Evolutionary conservation across 2,113 vertebrate genomes (phyloP), one percentile per base, ranked within the genome.

Genomic region (Heterotilapia buettikoferi): DNA sequence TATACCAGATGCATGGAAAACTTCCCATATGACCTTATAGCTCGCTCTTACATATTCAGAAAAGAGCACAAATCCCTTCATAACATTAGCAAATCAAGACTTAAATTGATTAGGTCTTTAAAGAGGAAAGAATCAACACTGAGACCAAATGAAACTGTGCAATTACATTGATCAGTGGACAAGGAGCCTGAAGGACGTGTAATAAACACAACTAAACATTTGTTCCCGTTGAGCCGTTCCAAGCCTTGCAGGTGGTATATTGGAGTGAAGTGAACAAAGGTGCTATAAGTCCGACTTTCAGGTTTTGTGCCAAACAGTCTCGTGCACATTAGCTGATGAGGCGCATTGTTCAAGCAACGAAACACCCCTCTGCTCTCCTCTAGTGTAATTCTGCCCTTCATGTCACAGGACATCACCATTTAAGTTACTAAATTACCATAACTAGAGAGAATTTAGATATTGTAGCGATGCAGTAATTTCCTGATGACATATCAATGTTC

Each of bases 151-250:
- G 29, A 84, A 87, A 86, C 56, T 59, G 52, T 78, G 84, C 59
- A 86, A 82, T 80, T 86, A 89, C 82, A 89, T 24, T 76, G 82
- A 87, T 90, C 82, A 86, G 83, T 90, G 36, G 86, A 52, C 57
- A 33, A 87, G 84, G 12, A 84, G 71, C 71, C 85, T 82, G 26
- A 79, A 86, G 9, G 53, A 89, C 2, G 40, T n/a, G 78, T 53
- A 66, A 89, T 82, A 88, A 92, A 91, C 73, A 40, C 24, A 56
- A 52, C 50, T 54, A 83, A 89, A 88, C 12, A 66, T 80, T 53
- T 76, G n/a, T 40, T 59, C 56, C 56, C 80, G 10, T 40, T 83
- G 71, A 86, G 81, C 40, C 21, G 31, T 26, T 56, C 38, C 59
- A 66, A 45, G 50, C 31, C 52, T 59, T 83, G 50, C 36, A 84